Conservation (phyloP, 2,888 invertebrate species). For the Eurois occulta region DNA sequence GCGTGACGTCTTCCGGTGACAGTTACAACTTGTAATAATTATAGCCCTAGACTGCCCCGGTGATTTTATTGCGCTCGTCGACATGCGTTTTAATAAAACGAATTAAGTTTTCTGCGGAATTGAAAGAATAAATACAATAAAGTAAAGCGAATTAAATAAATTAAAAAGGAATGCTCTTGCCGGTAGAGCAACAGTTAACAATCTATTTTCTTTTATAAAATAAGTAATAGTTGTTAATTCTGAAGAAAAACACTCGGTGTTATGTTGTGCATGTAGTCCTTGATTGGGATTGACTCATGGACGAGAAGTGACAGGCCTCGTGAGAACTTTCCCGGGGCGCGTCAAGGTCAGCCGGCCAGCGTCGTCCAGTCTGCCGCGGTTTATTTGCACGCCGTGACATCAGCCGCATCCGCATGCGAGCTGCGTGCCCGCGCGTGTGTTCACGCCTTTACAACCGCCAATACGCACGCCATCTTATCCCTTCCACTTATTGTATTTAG, state of each 20-base stretch:
- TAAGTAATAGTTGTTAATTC: conserved; percentile 4
- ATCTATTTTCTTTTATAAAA: conserved; percentile 16
- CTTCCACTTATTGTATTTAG: conserved; percentile 86
- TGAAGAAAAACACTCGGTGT: conserved; percentile 5
- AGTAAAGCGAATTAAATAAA: not conserved
- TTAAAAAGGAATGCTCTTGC: conserved; percentile 12
- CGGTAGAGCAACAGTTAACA: not conserved
- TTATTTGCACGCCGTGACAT: conserved; percentile 83
- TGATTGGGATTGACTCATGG: conserved; percentile 53
- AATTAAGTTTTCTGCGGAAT: conserved; percentile 23
- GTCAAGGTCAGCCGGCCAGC: conserved; percentile 84
- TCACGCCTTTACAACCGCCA: conserved; percentile 77
- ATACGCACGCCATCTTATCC: conserved; percentile 84
- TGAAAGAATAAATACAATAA: conserved; percentile 13
- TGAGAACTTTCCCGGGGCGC: conserved; percentile 80
- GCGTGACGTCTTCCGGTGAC: conserved; percentile 85
- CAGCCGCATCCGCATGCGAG: conserved; percentile 84
- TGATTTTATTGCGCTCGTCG: conserved; percentile 52
- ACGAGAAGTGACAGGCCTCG: conserved; percentile 70
- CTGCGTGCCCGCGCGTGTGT: conserved; percentile 80
- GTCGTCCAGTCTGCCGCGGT: conserved; percentile 86
- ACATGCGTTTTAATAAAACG: conserved; percentile 47
- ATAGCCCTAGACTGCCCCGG: conserved; percentile 51
- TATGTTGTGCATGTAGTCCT: conserved; percentile 23
- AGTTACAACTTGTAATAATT: conserved; percentile 67